phyloP scores from a whole-genome alignment of 2,797 vertebrate genomes.

The Eutrigla gurnardus region DNA sequence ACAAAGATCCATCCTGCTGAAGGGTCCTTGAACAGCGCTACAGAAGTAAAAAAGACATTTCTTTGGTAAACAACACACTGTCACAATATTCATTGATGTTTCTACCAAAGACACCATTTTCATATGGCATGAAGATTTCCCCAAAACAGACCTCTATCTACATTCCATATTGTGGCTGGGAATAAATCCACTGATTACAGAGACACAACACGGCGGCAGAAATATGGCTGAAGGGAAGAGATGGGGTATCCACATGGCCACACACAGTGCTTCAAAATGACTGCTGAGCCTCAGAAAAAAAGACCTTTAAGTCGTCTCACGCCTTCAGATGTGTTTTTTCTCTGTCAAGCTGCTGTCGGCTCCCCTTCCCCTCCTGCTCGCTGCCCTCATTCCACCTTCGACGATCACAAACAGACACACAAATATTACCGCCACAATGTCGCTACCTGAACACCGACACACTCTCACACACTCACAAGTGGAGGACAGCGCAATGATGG shows the following conservation, averaged over 20 bases:
- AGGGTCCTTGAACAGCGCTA: neutral
- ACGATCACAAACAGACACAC: constrained; percentile 51
- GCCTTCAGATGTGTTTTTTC: constrained; percentile 62
- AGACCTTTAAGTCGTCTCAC: constrained; percentile 57
- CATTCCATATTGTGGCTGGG: neutral
- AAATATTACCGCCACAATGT: constrained; percentile 34
- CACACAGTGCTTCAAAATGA: constrained; percentile 40
- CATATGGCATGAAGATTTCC: neutral
- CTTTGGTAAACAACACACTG: neutral
- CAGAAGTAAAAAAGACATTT: neutral
- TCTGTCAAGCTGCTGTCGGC: constrained; percentile 59
- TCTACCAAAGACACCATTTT: neutral
- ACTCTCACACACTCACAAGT: constrained; percentile 30
- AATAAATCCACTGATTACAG: constrained; percentile 21
- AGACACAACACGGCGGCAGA: constrained; percentile 7
- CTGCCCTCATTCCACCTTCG: constrained; percentile 57
- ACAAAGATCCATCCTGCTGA: neutral
- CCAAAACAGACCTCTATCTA: neutral
- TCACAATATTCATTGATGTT: neutral
- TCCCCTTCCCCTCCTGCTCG: constrained; percentile 26
- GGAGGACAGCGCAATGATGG: constrained; percentile 54
- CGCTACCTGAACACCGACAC: constrained; percentile 25
- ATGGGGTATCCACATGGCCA: constrained; percentile 1
- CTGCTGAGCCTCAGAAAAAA: constrained; percentile 47
- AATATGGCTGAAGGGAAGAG: neutral